phyloP scores from a whole-genome alignment of 2,888 invertebrate species.

The Epistrophe grossulariae region DNA sequence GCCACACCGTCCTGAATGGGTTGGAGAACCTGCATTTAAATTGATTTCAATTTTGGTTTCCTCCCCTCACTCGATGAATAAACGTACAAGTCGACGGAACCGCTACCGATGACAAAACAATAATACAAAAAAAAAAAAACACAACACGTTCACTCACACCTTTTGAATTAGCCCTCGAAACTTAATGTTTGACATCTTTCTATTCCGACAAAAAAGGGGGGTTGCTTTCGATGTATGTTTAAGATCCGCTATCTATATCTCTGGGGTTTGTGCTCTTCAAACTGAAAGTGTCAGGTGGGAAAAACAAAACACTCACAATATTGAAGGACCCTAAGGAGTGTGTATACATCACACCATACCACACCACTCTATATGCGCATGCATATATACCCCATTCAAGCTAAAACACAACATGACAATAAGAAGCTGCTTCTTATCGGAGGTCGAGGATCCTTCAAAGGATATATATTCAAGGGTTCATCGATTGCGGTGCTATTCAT shows the following conservation, averaged over 20 bases:
- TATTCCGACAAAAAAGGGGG: constrained; percentile 13
- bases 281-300: constrained; percentile 64
- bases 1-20: constrained; percentile 43
- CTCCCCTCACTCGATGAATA: constrained; percentile 11
- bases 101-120: constrained; percentile 13
- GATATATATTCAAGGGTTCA: constrained; percentile 62
- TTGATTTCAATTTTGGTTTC: constrained; percentile 78
- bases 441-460: constrained; percentile 51
- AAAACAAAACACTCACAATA: constrained; percentile 71
- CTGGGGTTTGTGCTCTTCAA: constrained; percentile 30
- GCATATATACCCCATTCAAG: constrained; percentile 4
- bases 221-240: constrained; percentile 38
- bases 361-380: neutral
- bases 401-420: constrained; percentile 28
- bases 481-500: constrained; percentile 62
- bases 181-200: constrained; percentile 71
- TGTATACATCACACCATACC: constrained; percentile 2
- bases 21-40: constrained; percentile 76
- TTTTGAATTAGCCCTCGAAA: constrained; percentile 68
- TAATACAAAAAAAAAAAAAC: constrained; percentile 6
- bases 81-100: neutral
- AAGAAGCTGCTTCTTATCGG: constrained; percentile 37
- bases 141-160: constrained; percentile 49
- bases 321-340: constrained; percentile 50
- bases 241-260: constrained; percentile 57